A percentile compares a stretch with the other conserved stretches of the same genome.
Conservation (phyloP, 2,888 invertebrate species). For the Adineta ricciae region DNA sequence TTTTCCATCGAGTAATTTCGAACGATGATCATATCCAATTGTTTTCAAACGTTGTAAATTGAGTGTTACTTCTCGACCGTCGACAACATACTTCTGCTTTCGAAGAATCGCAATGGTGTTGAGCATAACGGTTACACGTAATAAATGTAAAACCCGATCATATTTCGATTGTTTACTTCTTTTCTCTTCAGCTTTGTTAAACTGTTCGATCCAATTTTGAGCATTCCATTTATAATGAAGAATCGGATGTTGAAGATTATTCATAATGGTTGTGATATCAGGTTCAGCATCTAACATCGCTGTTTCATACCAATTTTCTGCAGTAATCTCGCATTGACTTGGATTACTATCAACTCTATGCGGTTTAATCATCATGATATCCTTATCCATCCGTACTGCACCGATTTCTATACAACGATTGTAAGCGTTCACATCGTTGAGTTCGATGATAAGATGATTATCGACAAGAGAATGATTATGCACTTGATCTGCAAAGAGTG, state of each 20-base stretch:
- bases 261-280: not conserved
- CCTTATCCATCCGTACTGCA: not conserved
- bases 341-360: not conserved
- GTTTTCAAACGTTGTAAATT: not conserved
- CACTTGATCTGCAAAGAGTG: not conserved
- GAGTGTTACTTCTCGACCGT: not conserved
- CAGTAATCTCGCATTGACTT: not conserved
- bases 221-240: constrained; percentile 12
- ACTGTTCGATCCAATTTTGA: not conserved
- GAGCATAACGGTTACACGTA: not conserved
- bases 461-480: not conserved
- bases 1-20: not conserved
- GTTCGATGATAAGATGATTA: not conserved
- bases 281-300: not conserved
- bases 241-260: not conserved
- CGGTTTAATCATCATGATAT: not conserved
- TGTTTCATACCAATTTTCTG: constrained; percentile 14
- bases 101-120: not conserved
- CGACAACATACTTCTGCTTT: not conserved
- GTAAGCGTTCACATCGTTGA: not conserved
- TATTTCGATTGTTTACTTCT: not conserved
- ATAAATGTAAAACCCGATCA: not conserved
- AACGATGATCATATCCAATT: not conserved
- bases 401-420: not conserved
- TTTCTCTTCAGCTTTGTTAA: not conserved